Evolutionary conservation across 2,113 vertebrate genomes (phyloP), one percentile per base, ranked within the genome.

Genomic region (Puntigrus tetrazona): DNA sequence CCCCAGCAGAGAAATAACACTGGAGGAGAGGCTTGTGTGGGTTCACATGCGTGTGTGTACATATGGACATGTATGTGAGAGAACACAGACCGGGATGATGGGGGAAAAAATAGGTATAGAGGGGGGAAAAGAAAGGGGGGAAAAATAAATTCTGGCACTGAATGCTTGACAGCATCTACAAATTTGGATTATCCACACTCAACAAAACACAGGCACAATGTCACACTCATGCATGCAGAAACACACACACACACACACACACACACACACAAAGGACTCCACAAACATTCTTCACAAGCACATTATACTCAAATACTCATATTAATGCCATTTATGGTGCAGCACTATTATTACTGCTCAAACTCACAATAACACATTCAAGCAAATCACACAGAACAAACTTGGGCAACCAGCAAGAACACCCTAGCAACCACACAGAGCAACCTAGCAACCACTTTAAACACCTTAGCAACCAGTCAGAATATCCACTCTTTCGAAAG

Each of bases 1-100:
- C 81, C 81, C 87, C 87, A 65, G 43, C 86, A 29, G 81, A 88
- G 88, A 74, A 75, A 88, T 82, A 29, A 29, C 16, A 72, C 47
- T 45, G 0, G 61, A 61, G 69, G 3, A 59, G 41, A 82, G 55
- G 70, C 29, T 87, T 55, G 43, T 63, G 52, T 31, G 11, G 55
- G 7, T 72, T 16, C 9, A 45, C 25, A 65, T 25, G 3, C 41
- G 81, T 80, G 67, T 78, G 73, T 73, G 63, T 29, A 50, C 25
- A 25, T 29, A 34, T n/a, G 65, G 61, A 70, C 79, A 70, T 8
- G 34, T 57, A 73, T 47, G 41, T 52, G 57, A 41, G 78, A 63
- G 38, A 52, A 41, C 7, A 77, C 59, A 72, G 36, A 70, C 4
- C 11, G n/a, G 74, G 61, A 1, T 38, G 82, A 76, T 77, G 29